Percentiles rank a stretch among this genome's conserved stretches.
These are phyloP conservation scores for Anaspis maculata DNA, from an alignment of 2,888 invertebrate species.

Conservation along the genomic window DNA sequence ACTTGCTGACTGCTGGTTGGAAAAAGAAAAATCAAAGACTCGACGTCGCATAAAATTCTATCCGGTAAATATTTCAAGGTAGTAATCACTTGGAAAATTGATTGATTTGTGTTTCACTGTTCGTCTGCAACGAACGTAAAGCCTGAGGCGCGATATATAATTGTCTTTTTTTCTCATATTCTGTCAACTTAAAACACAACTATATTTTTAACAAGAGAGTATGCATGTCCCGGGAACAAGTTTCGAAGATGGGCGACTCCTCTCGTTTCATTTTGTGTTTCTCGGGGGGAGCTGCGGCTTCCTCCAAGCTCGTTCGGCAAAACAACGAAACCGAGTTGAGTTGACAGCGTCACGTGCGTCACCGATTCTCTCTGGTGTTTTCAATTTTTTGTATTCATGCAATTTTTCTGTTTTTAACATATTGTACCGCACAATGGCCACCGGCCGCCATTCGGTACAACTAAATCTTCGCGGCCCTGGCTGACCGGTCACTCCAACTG, in stretches of 20 bases:
- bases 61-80: conserved; percentile 37
- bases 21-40: conserved; percentile 35
- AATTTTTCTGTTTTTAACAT: conserved; percentile 16
- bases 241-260: conserved; percentile 32
- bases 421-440: conserved; percentile 25
- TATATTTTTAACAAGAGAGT: conserved; percentile 29
- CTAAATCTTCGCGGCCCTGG: conserved; percentile 15
- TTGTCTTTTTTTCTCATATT: too few relatives aligned
- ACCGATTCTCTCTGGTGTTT: conserved; percentile 38
- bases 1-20: conserved; percentile 43
- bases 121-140: conserved; percentile 35
- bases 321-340: conserved; percentile 36
- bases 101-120: conserved; percentile 40
- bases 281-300: conserved; percentile 29
- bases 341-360: conserved; percentile 38
- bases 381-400: conserved; percentile 4
- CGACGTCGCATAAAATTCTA: conserved; percentile 37
- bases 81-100: conserved; percentile 40
- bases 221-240: conserved; percentile 28
- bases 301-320: conserved; percentile 33
- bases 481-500: conserved; percentile 74
- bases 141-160: conserved; percentile 37
- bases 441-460: conserved; percentile 25
- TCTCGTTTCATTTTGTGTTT: too few relatives aligned
- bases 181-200: conserved; percentile 40